Base-by-base conservation (phyloP, 2,113 vertebrate genomes). In the Ondatra zibethicus region DNA sequence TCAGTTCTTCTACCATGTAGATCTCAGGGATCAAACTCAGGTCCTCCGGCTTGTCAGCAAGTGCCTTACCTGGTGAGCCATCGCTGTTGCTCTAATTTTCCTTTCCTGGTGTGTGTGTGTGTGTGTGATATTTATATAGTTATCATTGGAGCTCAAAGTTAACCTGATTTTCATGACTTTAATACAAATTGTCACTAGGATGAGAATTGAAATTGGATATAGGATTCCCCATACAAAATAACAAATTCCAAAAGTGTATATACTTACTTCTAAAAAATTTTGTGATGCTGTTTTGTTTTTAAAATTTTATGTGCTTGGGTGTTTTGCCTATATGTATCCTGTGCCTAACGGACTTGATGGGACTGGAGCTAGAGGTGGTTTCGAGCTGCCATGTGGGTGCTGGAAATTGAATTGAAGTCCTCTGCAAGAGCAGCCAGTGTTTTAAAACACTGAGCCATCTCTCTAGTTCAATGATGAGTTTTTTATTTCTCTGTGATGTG, bases 401-500 rank as follows among this genome's bases (percentile, higher is more conserved):
- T n/a, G 19, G 52, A 23, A 81, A 13, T n/a, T 25, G 33, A 81
- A 58, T 21, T 23, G 36, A 58, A 52, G 52, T 39, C 52, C 52
- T 82, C 52, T 82, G 52, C 23, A 58, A 55, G 52, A 82, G 78
- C 78, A 58, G 78, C 55, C 36, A 14, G 6, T 58, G 21, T 19
- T 82, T 23, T 25, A 55, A 82, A 82, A 13, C 52, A 58, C 33
- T 23, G 78, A 50, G 66, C 9, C 33, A 55, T 52, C 90, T 61
- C 91, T 27, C 70, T 68, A 81, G 63, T 85, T 19, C 58, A 42
- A 25, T 95, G 25, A 42, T 92, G 36, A 76, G 47, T 17, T 61
- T 86, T 93, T 82, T 73, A 70, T 86, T 78, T 81, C 50, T 58
- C 78, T 81, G 33, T 91, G 75, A 87, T 87, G 25, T 39, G 58